Percentiles rank a stretch among this genome's conserved stretches.
These are phyloP conservation scores for Melopsittacus undulatus DNA, from an alignment of 2,797 vertebrate genomes.

Conservation along the genomic window DNA sequence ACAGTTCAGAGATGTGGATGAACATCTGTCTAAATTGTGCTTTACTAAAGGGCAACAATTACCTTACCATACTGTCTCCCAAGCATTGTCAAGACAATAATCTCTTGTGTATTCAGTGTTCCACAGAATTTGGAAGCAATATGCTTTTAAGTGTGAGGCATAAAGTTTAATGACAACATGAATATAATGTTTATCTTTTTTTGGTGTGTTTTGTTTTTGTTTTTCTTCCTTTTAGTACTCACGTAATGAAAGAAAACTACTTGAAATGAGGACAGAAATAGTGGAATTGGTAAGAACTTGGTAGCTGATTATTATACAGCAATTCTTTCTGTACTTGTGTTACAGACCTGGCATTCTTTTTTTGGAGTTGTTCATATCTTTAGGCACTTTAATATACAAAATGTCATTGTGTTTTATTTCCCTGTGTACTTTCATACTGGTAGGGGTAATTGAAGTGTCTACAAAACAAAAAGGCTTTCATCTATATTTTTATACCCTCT, in stretches of 20 bases:
- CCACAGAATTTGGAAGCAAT: background rate
- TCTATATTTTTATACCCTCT: background rate
- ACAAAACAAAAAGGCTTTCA: background rate
- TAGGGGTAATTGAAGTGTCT: background rate
- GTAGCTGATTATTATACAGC: background rate
- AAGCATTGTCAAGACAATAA: background rate
- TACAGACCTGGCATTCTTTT: background rate
- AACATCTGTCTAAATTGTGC: background rate
- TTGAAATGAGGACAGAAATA: slow-evolving; percentile 87
- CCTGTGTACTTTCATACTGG: background rate
- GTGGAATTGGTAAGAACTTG: slow-evolving; percentile 89
- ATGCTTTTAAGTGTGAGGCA: background rate
- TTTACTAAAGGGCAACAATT: background rate
- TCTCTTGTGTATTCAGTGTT: background rate
- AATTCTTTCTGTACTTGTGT: background rate
- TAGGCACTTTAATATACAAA: background rate
- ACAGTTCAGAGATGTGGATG: background rate
- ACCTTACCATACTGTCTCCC: background rate
- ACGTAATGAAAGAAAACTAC: slow-evolving; percentile 86
- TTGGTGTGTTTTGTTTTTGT: background rate
- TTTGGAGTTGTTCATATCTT: background rate
- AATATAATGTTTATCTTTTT: background rate
- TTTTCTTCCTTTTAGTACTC: slow-evolving; percentile 78
- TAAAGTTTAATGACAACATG: background rate
- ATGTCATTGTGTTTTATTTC: background rate